Evolutionary conservation across 2,797 vertebrate species (phyloP).

Genomic region (Myoxocephalus aenaeus): DNA sequence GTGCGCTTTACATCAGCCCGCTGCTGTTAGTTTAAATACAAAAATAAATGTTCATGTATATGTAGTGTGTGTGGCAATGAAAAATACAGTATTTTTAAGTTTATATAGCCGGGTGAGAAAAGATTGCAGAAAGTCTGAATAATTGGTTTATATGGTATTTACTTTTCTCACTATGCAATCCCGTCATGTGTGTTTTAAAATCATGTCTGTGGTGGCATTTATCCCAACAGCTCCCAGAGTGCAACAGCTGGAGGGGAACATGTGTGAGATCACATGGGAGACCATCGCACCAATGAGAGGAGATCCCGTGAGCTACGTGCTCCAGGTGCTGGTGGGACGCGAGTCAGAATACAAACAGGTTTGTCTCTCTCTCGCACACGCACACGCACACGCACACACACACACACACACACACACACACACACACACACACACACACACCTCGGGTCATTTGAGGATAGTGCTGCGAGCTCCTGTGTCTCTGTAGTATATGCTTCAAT

Average conservation of each 20-base stretch:
- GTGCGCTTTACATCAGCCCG: background rate
- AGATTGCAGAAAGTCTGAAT: background rate
- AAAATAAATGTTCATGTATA: too few species aligned
- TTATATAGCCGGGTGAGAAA: background rate
- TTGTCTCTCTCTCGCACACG: slow-evolving; percentile 2
- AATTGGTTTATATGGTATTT: background rate
- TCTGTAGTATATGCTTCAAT: background rate
- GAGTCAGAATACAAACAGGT: slow-evolving; percentile 99
- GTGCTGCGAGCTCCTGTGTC: background rate
- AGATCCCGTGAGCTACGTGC: slow-evolving; percentile 92
- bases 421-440: slow-evolving; percentile 7
- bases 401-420: background rate
- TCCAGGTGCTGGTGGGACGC: slow-evolving; percentile 94
- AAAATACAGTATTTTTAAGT: too few species aligned
- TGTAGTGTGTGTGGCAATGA: too few species aligned
- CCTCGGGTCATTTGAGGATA: slow-evolving; percentile 16
- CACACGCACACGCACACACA: background rate
- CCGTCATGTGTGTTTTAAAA: background rate
- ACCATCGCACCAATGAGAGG: slow-evolving; percentile 94
- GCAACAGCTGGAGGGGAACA: slow-evolving; percentile 93
- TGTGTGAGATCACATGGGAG: slow-evolving; percentile 97
- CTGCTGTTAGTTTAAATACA: too few species aligned
- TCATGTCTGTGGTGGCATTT: background rate
- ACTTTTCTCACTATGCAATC: background rate
- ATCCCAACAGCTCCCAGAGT: slow-evolving; percentile 90